A percentile compares a stretch with the other conserved stretches of the same genome.
phyloP scores from a whole-genome alignment of 2,113 vertebrate genomes.

The Psephotus haematonotus region DNA sequence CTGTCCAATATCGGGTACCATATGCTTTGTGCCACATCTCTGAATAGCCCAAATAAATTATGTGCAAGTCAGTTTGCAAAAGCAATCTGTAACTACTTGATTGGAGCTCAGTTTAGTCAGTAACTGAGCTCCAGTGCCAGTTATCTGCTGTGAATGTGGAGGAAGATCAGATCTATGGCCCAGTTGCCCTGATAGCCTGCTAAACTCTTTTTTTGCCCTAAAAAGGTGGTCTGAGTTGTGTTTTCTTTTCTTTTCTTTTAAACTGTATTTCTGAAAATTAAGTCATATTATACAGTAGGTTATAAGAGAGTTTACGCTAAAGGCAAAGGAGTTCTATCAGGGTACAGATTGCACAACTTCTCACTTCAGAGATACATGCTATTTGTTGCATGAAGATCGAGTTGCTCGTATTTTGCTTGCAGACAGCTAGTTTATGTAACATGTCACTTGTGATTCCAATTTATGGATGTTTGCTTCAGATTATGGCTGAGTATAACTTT shows the following conservation, averaged over 20 bases:
- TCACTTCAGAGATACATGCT: neutral
- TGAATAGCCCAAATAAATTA: neutral
- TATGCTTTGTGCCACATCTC: neutral
- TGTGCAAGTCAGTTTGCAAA: neutral
- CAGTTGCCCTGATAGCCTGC: neutral
- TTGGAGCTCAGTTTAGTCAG: neutral
- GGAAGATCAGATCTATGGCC: neutral
- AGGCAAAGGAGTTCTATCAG: neutral
- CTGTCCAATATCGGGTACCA: neutral
- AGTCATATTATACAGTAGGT: neutral
- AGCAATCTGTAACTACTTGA: neutral
- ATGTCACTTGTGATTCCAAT: slow-evolving; percentile 21
- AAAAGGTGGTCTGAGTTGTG: too few species aligned
- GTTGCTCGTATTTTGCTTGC: slow-evolving; percentile 35
- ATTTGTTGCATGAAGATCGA: slow-evolving; percentile 44
- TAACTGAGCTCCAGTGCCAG: neutral
- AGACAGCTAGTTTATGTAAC: slow-evolving; percentile 45
- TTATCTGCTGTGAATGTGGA: fast-evolving
- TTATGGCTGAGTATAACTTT: neutral
- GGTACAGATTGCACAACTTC: neutral
- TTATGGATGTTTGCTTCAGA: slow-evolving; percentile 27
- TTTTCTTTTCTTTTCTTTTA: neutral
- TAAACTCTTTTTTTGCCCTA: neutral
- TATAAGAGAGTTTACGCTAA: neutral
- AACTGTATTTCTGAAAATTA: neutral